phyloP scores from a whole-genome alignment of 2,888 invertebrate species.

The Limulus polyphemus region DNA sequence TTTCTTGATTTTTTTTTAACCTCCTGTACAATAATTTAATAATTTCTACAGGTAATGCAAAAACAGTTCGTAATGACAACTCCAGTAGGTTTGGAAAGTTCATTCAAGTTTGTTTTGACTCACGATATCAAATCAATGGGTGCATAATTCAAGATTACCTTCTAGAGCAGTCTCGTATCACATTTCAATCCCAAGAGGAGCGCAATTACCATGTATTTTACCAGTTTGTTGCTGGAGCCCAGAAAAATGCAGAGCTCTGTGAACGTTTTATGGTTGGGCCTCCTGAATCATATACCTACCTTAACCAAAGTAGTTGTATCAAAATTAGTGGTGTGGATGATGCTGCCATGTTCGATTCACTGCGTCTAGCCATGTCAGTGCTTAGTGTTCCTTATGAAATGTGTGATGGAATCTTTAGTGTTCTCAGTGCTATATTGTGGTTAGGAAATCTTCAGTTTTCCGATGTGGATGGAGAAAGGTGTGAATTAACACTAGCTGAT shows the following conservation, averaged over 20 bases:
- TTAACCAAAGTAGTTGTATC: slow-evolving; percentile 56
- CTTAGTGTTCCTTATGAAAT: slow-evolving; percentile 55
- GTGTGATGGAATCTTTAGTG: slow-evolving; percentile 78
- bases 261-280: slow-evolving; percentile 57
- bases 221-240: slow-evolving; percentile 67
- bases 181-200: slow-evolving; percentile 73
- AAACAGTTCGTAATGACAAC: slow-evolving; percentile 79
- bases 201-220: slow-evolving; percentile 87
- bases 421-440: slow-evolving; percentile 78
- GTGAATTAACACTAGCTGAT: slow-evolving; percentile 57
- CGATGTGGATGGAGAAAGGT: slow-evolving; percentile 76
- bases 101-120: slow-evolving; percentile 84
- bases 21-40: no score
- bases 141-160: slow-evolving; percentile 84
- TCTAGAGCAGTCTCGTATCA: slow-evolving; percentile 76
- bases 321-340: slow-evolving; percentile 53
- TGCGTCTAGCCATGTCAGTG: slow-evolving; percentile 75
- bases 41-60: no score
- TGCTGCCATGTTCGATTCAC: slow-evolving; percentile 59
- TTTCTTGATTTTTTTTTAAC: no score
- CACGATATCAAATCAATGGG: slow-evolving; percentile 74
- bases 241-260: slow-evolving; percentile 25
- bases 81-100: slow-evolving; percentile 87
- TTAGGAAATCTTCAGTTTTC: slow-evolving; percentile 73
- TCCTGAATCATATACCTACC: slow-evolving; percentile 64